phyloP scores from a whole-genome alignment of 2,888 invertebrate species.

The Aphidoletes aphidimyza region DNA sequence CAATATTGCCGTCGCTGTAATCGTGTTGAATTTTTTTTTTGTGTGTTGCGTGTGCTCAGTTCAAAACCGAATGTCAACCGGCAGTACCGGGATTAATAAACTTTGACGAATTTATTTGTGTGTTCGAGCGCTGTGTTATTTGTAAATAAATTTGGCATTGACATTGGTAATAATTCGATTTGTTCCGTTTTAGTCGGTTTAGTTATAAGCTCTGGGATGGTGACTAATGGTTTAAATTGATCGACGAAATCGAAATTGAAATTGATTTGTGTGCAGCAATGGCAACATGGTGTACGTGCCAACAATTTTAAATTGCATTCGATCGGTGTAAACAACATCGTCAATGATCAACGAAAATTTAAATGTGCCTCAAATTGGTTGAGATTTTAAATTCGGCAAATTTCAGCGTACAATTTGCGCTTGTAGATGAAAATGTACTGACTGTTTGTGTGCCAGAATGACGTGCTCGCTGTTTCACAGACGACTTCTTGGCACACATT shows the following conservation, averaged over 20 bases:
- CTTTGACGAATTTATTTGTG: neutral
- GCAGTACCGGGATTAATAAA: conserved; percentile 20
- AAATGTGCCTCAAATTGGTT: too few relatives aligned
- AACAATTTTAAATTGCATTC: conserved; percentile 26
- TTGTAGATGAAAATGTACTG: too few relatives aligned
- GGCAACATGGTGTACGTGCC: neutral
- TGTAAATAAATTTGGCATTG: conserved; percentile 11
- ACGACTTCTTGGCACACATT: conserved; percentile 10
- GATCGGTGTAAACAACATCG: neutral
- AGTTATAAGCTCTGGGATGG: too few relatives aligned
- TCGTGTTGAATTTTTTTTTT: too few relatives aligned
- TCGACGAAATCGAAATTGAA: neutral
- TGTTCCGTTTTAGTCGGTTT: neutral
- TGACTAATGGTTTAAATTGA: too few relatives aligned
- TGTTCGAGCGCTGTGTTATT: neutral
- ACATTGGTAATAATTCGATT: neutral
- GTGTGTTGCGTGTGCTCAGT: too few relatives aligned
- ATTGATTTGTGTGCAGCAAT: neutral
- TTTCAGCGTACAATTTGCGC: too few relatives aligned
- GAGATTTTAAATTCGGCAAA: too few relatives aligned
- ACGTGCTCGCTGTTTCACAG: neutral
- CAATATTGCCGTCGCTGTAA: too few relatives aligned
- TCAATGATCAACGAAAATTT: too few relatives aligned
- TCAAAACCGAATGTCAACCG: too few relatives aligned
- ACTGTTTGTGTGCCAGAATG: too few relatives aligned